A percentile compares a stretch with the other conserved stretches of the same genome.
Evolutionary conservation across 2,113 vertebrate genomes (phyloP).

Genomic region (Oriolus oriolus): DNA sequence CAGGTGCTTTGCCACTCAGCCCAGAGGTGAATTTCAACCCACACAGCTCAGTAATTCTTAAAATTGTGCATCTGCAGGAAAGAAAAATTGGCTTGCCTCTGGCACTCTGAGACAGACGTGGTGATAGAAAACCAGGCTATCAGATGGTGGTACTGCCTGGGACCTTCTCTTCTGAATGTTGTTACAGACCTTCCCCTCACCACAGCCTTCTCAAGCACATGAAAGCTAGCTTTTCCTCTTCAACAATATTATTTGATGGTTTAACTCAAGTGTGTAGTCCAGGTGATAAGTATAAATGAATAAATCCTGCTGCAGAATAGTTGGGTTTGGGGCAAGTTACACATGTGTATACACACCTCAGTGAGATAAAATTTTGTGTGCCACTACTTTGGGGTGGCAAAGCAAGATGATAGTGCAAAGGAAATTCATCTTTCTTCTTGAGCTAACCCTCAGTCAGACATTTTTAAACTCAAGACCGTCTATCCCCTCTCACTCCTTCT

Average conservation of each 20-base stretch:
- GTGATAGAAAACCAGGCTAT: not conserved
- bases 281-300: not conserved
- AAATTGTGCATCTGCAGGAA: not conserved
- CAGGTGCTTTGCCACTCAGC: not conserved
- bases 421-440: not conserved
- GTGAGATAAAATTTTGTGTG: not conserved
- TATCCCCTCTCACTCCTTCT: not conserved
- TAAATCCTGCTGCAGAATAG: not conserved
- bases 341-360: not conserved
- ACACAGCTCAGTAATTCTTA: not conserved
- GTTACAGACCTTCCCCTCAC: not conserved
- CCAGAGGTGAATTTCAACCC: not conserved
- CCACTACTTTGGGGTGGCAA: not conserved
- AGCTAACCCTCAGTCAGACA: not conserved
- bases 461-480: not conserved
- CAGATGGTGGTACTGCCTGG: not conserved
- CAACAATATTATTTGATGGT: not conserved
- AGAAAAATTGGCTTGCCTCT: not conserved
- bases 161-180: not conserved
- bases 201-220: not conserved
- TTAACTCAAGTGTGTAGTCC: not conserved
- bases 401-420: not conserved
- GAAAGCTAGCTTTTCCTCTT: not conserved
- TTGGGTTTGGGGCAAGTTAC: not conserved
- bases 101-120: not conserved